Percentiles rank a stretch among this genome's conserved stretches.
Conservation (phyloP, 2,113 vertebrate species). For the Mesembrinibis cayennensis region DNA sequence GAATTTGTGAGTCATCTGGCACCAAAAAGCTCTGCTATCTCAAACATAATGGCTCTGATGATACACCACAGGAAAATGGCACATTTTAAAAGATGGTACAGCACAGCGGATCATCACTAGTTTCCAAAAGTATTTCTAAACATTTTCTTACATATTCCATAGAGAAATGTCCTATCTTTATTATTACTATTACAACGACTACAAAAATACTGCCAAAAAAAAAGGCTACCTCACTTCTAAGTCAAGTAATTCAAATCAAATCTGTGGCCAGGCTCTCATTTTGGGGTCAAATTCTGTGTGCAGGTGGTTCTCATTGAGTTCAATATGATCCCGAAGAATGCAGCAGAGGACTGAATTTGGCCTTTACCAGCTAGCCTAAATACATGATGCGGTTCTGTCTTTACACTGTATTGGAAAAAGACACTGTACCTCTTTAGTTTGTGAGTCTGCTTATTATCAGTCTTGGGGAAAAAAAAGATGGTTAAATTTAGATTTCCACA, state of each 20-base stretch:
- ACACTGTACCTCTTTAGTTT: constrained; percentile 11
- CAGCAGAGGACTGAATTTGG: constrained; percentile 29
- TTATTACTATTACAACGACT: neutral
- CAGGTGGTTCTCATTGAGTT: constrained; percentile 52
- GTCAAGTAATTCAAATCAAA: constrained; percentile 30
- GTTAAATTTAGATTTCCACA: constrained; percentile 52
- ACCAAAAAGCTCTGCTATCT: neutral
- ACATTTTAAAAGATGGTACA: neutral
- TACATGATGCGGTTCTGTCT: neutral
- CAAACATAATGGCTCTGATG: neutral
- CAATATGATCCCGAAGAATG: constrained; percentile 32
- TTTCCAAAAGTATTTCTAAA: neutral
- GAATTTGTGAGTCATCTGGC: neutral
- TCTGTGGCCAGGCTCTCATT: neutral
- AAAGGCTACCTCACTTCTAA: neutral
- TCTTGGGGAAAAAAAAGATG: constrained; percentile 3
- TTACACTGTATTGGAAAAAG: constrained; percentile 27
- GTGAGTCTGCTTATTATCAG: constrained; percentile 44
- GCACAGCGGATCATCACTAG: neutral
- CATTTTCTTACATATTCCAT: neutral
- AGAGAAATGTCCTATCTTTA: neutral
- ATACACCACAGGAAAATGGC: neutral
- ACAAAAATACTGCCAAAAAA: neutral
- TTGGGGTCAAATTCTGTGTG: neutral
- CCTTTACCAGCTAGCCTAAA: constrained; percentile 20